Evolutionary conservation across 2,797 vertebrate species (phyloP).

Genomic region (Notolepis coatsorum): DNA sequence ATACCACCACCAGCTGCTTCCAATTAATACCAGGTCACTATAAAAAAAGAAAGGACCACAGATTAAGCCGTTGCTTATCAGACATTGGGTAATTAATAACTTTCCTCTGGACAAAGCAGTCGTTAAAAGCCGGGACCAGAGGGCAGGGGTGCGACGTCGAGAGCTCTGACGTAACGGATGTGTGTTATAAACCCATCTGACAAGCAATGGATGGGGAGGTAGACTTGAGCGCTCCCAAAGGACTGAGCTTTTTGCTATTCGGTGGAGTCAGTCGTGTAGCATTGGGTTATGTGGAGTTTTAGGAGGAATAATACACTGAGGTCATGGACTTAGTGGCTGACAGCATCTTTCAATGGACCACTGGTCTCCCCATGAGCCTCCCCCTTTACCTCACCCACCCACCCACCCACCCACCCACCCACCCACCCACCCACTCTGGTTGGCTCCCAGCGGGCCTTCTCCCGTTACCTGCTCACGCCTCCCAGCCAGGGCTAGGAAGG

Average conservation of each 20-base stretch:
- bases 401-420: background rate
- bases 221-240: constrained; percentile 24
- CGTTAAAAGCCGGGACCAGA: constrained; percentile 25
- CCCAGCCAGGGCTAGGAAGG: constrained; percentile 7
- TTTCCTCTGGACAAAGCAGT: constrained; percentile 36
- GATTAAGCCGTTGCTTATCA: constrained; percentile 66
- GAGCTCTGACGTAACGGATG: constrained; percentile 42
- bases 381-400: background rate
- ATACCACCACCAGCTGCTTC: constrained; percentile 84
- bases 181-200: constrained; percentile 52
- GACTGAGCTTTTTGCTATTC: constrained; percentile 51
- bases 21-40: constrained; percentile 82
- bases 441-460: constrained; percentile 47
- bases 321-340: constrained; percentile 63
- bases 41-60: constrained; percentile 69
- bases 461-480: constrained; percentile 63
- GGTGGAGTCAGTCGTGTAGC: constrained; percentile 51
- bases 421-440: background rate
- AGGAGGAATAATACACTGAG: constrained; percentile 56
- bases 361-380: constrained; percentile 31
- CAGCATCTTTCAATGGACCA: constrained; percentile 67
- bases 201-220: constrained; percentile 54
- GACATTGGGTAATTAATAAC: constrained; percentile 67
- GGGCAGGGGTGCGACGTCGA: constrained; percentile 25
- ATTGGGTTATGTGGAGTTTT: constrained; percentile 47